These are phyloP conservation scores for Trogon surrucura DNA, from an alignment of 2,113 vertebrate species.

Conservation along the genomic window DNA sequence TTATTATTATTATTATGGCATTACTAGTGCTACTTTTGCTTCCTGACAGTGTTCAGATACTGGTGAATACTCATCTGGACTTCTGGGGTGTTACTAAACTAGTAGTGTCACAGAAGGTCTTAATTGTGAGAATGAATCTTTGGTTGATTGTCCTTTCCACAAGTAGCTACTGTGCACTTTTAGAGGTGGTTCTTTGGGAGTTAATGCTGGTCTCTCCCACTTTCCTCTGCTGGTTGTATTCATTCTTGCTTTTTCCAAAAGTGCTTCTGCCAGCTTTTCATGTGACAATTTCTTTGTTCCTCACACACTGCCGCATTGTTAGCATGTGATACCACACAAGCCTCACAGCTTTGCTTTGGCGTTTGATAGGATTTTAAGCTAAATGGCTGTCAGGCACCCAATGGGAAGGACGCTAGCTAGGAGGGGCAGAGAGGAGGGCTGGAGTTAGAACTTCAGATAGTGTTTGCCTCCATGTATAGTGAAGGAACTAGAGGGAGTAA, in stretches of 20 bases:
- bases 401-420: conserved; percentile 4
- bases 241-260: conserved; percentile 73
- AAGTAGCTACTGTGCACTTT: background rate
- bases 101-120: background rate
- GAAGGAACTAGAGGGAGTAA: background rate
- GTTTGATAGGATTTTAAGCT: conserved; percentile 65
- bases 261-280: conserved; percentile 71
- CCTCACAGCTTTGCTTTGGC: conserved; percentile 55
- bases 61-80: background rate
- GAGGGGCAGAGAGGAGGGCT: conserved; percentile 8
- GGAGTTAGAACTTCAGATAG: conserved; percentile 13
- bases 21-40: background rate
- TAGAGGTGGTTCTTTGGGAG: conserved; percentile 26
- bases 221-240: conserved; percentile 62
- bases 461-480: background rate
- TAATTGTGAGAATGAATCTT: background rate
- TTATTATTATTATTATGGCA: background rate
- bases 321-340: conserved; percentile 55
- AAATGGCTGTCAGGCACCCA: conserved; percentile 57
- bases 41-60: background rate
- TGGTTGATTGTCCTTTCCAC: background rate
- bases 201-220: conserved; percentile 37
- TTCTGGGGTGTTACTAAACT: background rate
- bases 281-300: conserved; percentile 80
- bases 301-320: conserved; percentile 81